Base-by-base conservation (phyloP, 2,113 vertebrate genomes). In the Australoheros scitulus region DNA sequence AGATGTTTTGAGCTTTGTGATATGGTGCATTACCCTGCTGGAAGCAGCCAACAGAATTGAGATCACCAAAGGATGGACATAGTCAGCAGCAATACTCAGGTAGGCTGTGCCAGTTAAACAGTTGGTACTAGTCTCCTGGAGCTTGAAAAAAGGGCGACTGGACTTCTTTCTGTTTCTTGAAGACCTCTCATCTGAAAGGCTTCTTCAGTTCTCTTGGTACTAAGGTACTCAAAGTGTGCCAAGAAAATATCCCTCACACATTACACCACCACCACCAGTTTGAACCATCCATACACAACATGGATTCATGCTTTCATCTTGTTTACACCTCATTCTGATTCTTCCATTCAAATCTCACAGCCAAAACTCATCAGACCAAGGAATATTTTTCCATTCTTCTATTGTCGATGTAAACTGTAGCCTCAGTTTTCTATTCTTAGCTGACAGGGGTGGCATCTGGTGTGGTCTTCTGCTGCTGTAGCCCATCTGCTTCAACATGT, bases 11-110 rank as follows among this genome's bases (percentile, higher is more conserved):
- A 68, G 41, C 34, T 68, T 68, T 2, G 41, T 11, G 38, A 1
- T 22, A 6, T 0, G 38, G 43, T 47, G 26, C 41, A 26, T 26
- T 15, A 0, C 17, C 64, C 41, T 26, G 26, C 64, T 68, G 17
- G 50, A 52, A 8, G 50, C 17, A 52, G 17, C 17, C 50, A 55
- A 8, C 17, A 20, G 50, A 17, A 52, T n/a, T 65, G 36, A 24
- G 22, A 41, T 68, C 41, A 47, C 41, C 47, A 68, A 18, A 5
- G 5, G 38, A 0, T 41, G 17, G 9, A 26, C 15, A 29, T 10
- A 15, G 0, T 47, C 64, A 47, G 41, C 64, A 47, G 18, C 41
- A 36, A 0, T 0, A 29, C 64, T 47, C 22, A 47, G 43, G 38
- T 1, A 68, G 63, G 22, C 38, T 47, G 41, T 50, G 64, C 14